Percentiles rank a stretch among this genome's conserved stretches.
Conservation (phyloP, 1,140 invertebrate genomes). For the Drosophila obscura region DNA sequence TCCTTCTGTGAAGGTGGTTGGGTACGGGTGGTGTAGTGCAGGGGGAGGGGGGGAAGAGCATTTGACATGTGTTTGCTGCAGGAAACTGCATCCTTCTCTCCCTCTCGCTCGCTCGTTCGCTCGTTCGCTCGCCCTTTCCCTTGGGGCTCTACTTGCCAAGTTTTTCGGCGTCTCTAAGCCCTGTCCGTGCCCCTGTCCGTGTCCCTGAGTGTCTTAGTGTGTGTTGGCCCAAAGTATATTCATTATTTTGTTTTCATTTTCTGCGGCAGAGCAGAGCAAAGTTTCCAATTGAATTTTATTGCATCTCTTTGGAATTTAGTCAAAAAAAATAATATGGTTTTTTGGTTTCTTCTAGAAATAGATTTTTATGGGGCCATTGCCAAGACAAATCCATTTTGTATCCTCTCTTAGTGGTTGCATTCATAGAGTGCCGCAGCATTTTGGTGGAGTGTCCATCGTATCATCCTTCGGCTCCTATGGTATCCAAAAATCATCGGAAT, state of each 20-base stretch:
- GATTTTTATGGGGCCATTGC: constrained; percentile 48
- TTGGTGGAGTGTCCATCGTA: background rate
- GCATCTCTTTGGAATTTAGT: constrained; percentile 72
- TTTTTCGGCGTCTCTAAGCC: constrained; percentile 65
- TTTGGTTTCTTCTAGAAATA: constrained; percentile 19
- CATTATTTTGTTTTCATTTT: constrained; percentile 81
- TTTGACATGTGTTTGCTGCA: constrained; percentile 80
- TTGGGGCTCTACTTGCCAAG: constrained; percentile 69
- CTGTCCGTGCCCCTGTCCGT: background rate
- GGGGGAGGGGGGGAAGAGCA: constrained; percentile 17
- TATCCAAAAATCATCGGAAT: too few relatives aligned
- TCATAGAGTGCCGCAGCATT: constrained; percentile 10
- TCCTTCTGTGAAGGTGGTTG: too few relatives aligned
- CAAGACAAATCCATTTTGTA: constrained; percentile 37
- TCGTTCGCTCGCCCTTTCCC: constrained; percentile 16
- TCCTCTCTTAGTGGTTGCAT: constrained; percentile 43
- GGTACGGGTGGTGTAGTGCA: background rate
- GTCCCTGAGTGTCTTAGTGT: constrained; percentile 24
- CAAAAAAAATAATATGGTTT: constrained; percentile 65
- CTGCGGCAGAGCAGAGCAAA: constrained; percentile 45
- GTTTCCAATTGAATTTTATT: constrained; percentile 78
- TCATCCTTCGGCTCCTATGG: background rate
- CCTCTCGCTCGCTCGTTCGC: background rate
- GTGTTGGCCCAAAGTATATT: constrained; percentile 62
- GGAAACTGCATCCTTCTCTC: constrained; percentile 10